Evolutionary conservation across 1,140 invertebrate genomes (phyloP), one percentile per base, ranked within the genome.

Genomic region (Mylabris phalerata): DNA sequence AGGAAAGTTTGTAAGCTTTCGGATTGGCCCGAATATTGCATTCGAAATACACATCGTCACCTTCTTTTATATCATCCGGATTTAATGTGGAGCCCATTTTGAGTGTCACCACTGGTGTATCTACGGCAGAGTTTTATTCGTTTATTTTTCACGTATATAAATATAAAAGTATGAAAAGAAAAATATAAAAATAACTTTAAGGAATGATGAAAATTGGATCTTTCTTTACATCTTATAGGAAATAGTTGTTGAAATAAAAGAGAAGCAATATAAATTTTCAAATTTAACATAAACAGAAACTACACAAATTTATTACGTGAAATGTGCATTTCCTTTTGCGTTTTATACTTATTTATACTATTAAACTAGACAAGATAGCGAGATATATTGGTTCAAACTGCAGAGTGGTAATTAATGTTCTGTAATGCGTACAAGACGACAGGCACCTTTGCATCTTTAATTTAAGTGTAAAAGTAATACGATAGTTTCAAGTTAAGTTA

Each of bases 61-160:
- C 88, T 76, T 91, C 89, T 74, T 90, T 90, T 69, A 92, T 90
- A 70, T 88, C 84, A 59, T 89, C 82, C 10, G 88, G 85, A 72
- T 89, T 89, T 59, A 91, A 73, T 60, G 81, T 88, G 58, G 84
- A 82, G 24, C 89, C 89, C 83, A 91, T 87, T 74, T 83, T 85
- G 38, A 91, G 74, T 47, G 79, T 81, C 11, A 90, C 86, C 48
- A 86, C 79, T n/a, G 88, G 88, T 63, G 82, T 78, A 79, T 85
- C 86, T 88, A 77, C 51, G 76, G 79, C 70, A 56, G 68, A 72
- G 70, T 68, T 48, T 50, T 60, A 57, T n/a, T 10, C 41, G 41
- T 10, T 42, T 42, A 42, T 42, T n/a, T 42, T 27, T 47, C 4
- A 48, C 10, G 47, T 6, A 27, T 19, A 26, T 48, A 24, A 44